A percentile compares a stretch with the other conserved stretches of the same genome.
phyloP scores from a whole-genome alignment of 2,888 invertebrate genomes.

The Diarsia mendica region DNA sequence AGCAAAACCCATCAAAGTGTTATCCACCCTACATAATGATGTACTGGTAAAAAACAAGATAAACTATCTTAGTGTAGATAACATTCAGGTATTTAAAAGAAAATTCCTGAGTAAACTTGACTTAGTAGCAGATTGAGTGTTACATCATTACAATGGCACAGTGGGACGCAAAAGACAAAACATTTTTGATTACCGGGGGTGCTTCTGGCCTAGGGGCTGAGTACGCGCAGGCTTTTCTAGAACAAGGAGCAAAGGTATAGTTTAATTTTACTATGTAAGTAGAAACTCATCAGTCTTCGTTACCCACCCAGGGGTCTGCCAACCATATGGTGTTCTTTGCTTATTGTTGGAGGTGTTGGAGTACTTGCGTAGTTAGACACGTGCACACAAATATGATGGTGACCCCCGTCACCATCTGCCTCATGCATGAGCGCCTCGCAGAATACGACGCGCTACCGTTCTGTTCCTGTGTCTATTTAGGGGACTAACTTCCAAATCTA shows the following conservation, averaged over 20 bases:
- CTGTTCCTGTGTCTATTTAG: neutral
- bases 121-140: neutral
- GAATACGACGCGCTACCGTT: neutral
- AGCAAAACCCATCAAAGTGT: neutral
- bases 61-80: neutral
- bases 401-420: neutral
- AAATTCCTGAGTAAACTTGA: neutral
- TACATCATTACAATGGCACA: constrained; percentile 11
- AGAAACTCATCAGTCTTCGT: neutral
- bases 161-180: constrained; percentile 67
- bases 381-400: neutral
- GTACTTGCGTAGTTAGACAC: neutral
- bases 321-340: neutral
- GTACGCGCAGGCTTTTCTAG: constrained; percentile 70
- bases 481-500: neutral
- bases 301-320: neutral
- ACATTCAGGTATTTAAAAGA: neutral
- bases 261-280: neutral
- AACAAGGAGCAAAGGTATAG: constrained; percentile 73
- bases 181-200: constrained; percentile 75
- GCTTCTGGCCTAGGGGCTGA: constrained; percentile 76
- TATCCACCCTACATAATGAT: neutral
- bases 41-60: neutral
- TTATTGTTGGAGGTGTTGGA: neutral
- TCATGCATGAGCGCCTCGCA: neutral